These are phyloP conservation scores for Dasyornis broadbenti DNA, from an alignment of 2,113 vertebrate species.

Conservation along the genomic window DNA sequence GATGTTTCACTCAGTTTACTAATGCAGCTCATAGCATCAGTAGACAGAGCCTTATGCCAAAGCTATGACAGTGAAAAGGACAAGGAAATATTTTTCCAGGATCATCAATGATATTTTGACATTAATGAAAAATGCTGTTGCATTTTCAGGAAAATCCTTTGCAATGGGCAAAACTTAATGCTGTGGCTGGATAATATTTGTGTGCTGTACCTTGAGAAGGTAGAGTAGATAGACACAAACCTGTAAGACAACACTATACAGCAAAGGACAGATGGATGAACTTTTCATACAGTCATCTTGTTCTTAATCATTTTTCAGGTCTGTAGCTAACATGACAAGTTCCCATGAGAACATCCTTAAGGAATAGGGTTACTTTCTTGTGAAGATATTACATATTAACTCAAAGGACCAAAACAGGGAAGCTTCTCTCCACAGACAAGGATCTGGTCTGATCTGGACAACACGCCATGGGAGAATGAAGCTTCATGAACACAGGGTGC, in stretches of 20 bases:
- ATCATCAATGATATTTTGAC: not conserved
- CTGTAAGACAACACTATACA: not conserved
- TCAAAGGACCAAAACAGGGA: not conserved
- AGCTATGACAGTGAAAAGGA: not conserved
- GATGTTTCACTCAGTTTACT: not conserved
- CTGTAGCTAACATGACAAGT: not conserved
- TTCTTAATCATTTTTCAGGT: not conserved
- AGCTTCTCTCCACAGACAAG: not conserved
- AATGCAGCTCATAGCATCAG: not conserved
- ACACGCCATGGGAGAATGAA: rapidly evolving
- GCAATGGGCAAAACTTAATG: not conserved
- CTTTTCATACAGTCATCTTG: not conserved
- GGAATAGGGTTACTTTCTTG: not conserved
- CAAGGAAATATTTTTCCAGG: not conserved
- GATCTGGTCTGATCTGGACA: not conserved
- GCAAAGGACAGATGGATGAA: not conserved
- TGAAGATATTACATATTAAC: not conserved
- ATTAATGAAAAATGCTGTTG: not conserved
- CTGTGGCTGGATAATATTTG: not conserved
- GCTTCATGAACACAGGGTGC: not conserved
- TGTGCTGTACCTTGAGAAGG: not conserved
- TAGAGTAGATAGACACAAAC: not conserved
- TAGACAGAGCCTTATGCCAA: not conserved
- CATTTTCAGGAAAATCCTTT: not conserved
- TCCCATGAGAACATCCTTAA: not conserved